A percentile compares a stretch with the other conserved stretches of the same genome.
These are phyloP conservation scores for Pachycephus smyrnensis DNA, from an alignment of 2,888 invertebrate species.

Conservation along the genomic window DNA sequence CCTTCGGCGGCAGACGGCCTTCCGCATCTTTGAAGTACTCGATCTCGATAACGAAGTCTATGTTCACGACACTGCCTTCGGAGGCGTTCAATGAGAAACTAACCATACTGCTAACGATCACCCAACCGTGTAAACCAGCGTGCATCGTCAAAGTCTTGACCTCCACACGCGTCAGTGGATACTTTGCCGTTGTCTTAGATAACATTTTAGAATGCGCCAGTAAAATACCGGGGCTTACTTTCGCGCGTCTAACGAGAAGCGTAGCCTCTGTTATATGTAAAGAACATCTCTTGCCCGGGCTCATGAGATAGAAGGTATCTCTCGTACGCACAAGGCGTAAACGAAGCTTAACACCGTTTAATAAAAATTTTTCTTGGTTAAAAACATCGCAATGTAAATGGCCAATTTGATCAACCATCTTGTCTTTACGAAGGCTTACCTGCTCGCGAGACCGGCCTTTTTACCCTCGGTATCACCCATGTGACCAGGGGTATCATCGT, in stretches of 20 bases:
- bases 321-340: conserved; percentile 31
- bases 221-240: conserved; percentile 32
- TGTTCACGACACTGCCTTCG: not conserved
- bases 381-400: conserved; percentile 39
- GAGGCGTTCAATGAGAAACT: too few species aligned
- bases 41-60: conserved; percentile 15
- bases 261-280: too few species aligned
- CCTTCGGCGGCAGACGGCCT: conserved; percentile 6
- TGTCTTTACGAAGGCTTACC: too few species aligned
- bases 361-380: conserved; percentile 36
- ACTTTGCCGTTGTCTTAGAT: conserved; percentile 36
- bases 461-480: not conserved
- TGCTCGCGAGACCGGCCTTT: too few species aligned
- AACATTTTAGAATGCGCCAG: conserved; percentile 41
- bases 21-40: conserved; percentile 6
- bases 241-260: too few species aligned
- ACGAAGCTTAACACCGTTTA: conserved; percentile 37
- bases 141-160: conserved; percentile 39
- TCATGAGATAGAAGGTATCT: conserved; percentile 31
- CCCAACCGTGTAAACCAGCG: conserved; percentile 29
- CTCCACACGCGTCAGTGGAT: conserved; percentile 36
- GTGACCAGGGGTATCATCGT: conserved; percentile 16
- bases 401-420: conserved; percentile 5
- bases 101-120: too few species aligned
- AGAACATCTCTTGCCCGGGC: not conserved